Base-by-base conservation (phyloP, 2,888 invertebrate genomes). In the Oligia strigilis region DNA sequence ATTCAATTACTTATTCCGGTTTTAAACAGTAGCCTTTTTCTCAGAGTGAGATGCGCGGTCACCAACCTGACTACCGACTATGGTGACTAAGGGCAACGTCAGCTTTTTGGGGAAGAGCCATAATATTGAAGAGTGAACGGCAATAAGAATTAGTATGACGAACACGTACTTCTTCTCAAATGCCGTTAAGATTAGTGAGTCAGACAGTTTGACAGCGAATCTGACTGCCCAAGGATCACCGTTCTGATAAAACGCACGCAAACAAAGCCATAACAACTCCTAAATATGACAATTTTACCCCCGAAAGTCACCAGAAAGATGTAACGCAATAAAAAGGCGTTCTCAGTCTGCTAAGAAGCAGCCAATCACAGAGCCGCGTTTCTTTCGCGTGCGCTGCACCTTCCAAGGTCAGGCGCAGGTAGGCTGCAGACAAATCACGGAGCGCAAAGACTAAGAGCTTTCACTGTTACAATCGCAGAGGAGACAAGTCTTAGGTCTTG, bases 381-480 rank as follows among this genome's bases (percentile, higher is more conserved):
- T 60, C 19, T 66, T 62, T 75, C 29, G 69, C 80, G 64, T 43
- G 84, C 72, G 13, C n/a, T 75, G 58, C 69, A 64, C 46, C 17
- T 11, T n/a, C n/a, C 84, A 87, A 87, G 81, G 84, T 87, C 77
- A 77, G 43, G 55, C 72, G 80, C 87, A 85, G 85, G 85, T 84
- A 80, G 72, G 17, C 29, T 71, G 67, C 77, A 58, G 64, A 76
- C 75, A 75, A 80, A 84, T 77, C 72, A 75, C 52, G 36, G 43
- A 14, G 40, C 46, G 13, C 87, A 87, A 77, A 87, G 85, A 85
- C 14, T 84, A 85, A 77, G 36, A 71, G 70, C 87, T 80, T 85
- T 85, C 87, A 80, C 85, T 67, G 72, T 29, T 67, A 14, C 4
- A 11, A 2, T 23, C 9, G 29, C 72, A 80, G 87, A 83, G 23